A percentile compares a stretch with the other conserved stretches of the same genome.
phyloP scores from a whole-genome alignment of 2,797 vertebrate species.

The Syndactyla subalaris region DNA sequence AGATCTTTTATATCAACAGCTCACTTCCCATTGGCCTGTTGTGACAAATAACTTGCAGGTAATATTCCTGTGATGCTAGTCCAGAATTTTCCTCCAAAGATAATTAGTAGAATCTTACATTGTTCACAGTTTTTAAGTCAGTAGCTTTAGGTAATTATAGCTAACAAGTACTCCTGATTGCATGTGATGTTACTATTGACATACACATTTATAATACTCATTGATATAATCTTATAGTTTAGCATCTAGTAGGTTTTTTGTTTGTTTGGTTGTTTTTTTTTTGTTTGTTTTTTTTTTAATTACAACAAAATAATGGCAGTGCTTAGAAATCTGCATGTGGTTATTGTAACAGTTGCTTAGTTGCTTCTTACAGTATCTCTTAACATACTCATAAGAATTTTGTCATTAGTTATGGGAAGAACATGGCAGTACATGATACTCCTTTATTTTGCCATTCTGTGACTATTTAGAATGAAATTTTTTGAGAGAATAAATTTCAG shows the following conservation, averaged over 20 bases:
- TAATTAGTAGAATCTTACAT: neutral
- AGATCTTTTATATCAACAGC: neutral
- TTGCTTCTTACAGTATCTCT: neutral
- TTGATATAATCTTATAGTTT: neutral
- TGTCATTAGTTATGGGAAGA: neutral
- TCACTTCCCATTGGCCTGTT: neutral
- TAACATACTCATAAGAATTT: neutral
- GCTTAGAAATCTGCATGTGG: neutral
- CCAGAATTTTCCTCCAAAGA: neutral
- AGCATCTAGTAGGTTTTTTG: neutral
- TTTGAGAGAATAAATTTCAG: neutral
- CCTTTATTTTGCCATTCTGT: neutral
- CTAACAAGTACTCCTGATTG: neutral
- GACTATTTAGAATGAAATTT: neutral
- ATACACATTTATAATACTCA: neutral
- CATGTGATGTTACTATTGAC: neutral
- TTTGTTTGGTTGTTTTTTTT: too few relatives aligned
- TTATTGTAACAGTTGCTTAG: neutral
- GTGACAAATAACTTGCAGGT: neutral
- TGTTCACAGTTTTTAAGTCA: neutral
- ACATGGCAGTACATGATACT: accelerated
- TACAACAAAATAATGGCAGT: neutral
- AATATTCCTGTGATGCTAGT: neutral
- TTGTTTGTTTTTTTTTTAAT: neutral
- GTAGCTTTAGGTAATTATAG: neutral